phyloP scores from a whole-genome alignment of 1,140 invertebrate species.

The Mactra quadrangularis region DNA sequence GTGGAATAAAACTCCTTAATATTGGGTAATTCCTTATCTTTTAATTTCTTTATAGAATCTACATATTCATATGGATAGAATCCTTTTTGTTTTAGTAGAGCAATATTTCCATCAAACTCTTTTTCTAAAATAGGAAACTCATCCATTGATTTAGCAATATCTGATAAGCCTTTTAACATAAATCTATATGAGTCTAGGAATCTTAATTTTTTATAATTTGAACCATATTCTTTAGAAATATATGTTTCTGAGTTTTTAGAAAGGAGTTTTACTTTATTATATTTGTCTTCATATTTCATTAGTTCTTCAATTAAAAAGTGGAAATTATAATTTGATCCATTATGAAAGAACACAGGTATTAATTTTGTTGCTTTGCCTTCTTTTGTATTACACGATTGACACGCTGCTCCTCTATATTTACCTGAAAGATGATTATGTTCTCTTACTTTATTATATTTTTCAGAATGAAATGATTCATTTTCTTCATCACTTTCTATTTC shows the following conservation, averaged over 20 bases:
- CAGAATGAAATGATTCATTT: constrained; percentile 52
- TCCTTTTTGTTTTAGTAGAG: constrained; percentile 7
- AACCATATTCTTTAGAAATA: constrained; percentile 10
- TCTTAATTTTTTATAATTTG: not conserved
- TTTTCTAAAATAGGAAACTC: not conserved
- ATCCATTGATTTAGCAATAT: not conserved
- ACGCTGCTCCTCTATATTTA: not conserved
- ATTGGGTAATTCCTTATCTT: not conserved
- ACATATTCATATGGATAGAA: constrained; percentile 37
- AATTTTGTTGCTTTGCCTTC: constrained; percentile 2
- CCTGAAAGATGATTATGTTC: constrained; percentile 10
- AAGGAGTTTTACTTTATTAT: constrained; percentile 74
- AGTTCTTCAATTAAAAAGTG: constrained; percentile 77
- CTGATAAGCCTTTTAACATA: not conserved
- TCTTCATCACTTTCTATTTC: constrained; percentile 16
- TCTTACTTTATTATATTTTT: constrained; percentile 28
- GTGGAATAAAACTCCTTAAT: constrained; percentile 30
- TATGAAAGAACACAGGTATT: constrained; percentile 82
- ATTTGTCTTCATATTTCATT: constrained; percentile 61
- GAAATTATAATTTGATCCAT: constrained; percentile 80
- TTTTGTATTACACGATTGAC: not conserved
- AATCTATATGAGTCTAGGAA: not conserved
- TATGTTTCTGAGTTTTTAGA: constrained; percentile 80
- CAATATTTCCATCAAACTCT: constrained; percentile 1
- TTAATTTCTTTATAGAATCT: not conserved